A percentile compares a stretch with the other conserved stretches of the same genome.
phyloP scores from a whole-genome alignment of 2,113 vertebrate species.

The Tychaedon coryphoeus region DNA sequence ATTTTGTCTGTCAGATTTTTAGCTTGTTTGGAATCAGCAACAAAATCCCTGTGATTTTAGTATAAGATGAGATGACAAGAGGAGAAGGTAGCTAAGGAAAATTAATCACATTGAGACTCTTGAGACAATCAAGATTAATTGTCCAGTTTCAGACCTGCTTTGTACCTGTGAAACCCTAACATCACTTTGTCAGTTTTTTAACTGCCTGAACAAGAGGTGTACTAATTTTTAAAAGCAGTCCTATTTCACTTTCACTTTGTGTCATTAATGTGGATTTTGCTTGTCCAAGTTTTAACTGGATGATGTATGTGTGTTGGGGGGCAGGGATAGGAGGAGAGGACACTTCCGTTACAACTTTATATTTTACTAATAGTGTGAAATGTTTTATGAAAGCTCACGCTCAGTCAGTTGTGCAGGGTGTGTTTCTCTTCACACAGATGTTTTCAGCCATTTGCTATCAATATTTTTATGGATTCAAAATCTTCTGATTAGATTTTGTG shows the following conservation, averaged over 20 bases:
- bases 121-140: background rate
- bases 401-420: background rate
- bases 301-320: background rate
- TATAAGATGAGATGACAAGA: background rate
- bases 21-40: background rate
- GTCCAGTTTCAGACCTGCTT: background rate
- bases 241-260: background rate
- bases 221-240: background rate
- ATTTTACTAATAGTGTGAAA: background rate
- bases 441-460: background rate
- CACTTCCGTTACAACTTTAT: background rate
- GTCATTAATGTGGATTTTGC: background rate
- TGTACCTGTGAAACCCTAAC: background rate
- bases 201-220: background rate
- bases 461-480: background rate
- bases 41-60: background rate
- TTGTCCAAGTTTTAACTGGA: background rate
- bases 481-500: background rate
- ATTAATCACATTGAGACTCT: background rate
- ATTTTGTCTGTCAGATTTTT: background rate
- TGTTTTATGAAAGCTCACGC: background rate
- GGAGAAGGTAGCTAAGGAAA: background rate
- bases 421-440: background rate
- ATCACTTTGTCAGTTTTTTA: background rate
- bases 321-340: background rate